Conservation (phyloP, 2,888 invertebrate genomes). For the Teleogryllus oceanicus region DNA sequence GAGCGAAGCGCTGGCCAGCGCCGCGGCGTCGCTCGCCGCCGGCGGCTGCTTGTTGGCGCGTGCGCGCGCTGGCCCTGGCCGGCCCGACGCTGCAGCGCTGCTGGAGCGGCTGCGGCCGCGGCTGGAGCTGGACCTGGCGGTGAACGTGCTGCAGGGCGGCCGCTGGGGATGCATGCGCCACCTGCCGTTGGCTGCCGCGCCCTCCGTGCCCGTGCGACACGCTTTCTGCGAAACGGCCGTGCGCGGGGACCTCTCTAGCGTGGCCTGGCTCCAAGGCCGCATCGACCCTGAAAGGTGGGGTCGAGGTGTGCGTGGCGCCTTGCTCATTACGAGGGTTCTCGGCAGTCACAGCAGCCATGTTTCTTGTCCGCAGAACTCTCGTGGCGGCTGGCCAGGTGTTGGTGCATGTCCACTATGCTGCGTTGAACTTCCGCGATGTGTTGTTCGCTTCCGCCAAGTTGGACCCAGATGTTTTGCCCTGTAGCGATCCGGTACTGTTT, state of each 20-base stretch:
- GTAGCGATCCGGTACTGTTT: background rate
- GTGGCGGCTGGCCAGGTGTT: background rate
- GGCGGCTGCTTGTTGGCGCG: slow-evolving; percentile 46
- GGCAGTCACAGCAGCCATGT: no score
- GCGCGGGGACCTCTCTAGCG: slow-evolving; percentile 84
- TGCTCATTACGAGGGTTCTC: no score
- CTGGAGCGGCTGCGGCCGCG: background rate
- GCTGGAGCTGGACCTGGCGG: slow-evolving; percentile 2
- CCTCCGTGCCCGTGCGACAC: slow-evolving; percentile 44
- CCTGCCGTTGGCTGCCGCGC: background rate
- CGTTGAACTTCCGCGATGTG: background rate
- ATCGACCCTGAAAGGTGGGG: slow-evolving; percentile 40
- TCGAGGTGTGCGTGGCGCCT: background rate
- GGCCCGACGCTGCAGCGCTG: no score
- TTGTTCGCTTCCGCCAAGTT: background rate
- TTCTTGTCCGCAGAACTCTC: background rate
- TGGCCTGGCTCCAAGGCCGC: slow-evolving; percentile 76
- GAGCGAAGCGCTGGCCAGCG: slow-evolving; percentile 54
- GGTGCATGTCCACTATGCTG: background rate
- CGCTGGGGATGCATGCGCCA: slow-evolving; percentile 20
- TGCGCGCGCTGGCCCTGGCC: slow-evolving; percentile 35
- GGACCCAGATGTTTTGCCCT: background rate
- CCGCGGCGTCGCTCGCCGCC: slow-evolving; percentile 38
- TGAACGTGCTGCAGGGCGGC: background rate
- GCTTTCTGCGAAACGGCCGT: slow-evolving; percentile 73